Evolutionary conservation across 2,888 invertebrate species (phyloP), one percentile per base, ranked within the genome.

Genomic region (Zhengitettix transpicula): DNA sequence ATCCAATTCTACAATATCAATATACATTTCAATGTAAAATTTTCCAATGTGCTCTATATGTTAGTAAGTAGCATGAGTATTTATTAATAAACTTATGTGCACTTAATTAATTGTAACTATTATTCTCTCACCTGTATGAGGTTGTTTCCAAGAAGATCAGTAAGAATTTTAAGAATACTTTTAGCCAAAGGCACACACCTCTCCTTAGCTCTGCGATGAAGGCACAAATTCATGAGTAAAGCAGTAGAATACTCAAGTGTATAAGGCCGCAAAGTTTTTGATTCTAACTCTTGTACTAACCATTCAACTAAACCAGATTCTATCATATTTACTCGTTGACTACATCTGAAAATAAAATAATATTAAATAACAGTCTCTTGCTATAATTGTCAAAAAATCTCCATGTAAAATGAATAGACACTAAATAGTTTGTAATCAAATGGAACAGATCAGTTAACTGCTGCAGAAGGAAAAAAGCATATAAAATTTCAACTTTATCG

Each of bases 151-250:
- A 77, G 67, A 2, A 76, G 68, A 60, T 72, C 72, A 60, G 72
- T 72, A 7, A 76, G 70, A 10, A 74, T 71, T 63, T 73, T 71
- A 15, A 76, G 68, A 9, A 73, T 70, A 8, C 69, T 64, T 51
- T 68, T 67, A 9, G 72, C 68, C 56, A 68, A 68, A 11, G 70
- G 66, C 9, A 70, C 67, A 66, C 75, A 68, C 1, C 66, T 64
- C 15, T 65, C 64, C 62, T 73, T 65, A 66, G 81, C 81, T 62
- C 77, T 73, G 40, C 75, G 74, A 65, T 82, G 77, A 44, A 85
- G 73, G 64, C 82, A 83, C 10, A 85, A 71, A 69, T 85, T 85
- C 81, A 84, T 83, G 28, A 84, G 73, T 12, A 85, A 73, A 8
- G 84, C 84, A 10, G 80, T 77, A n/a, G 80, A 75, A 67, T 83